Base-by-base conservation (phyloP, 1,140 invertebrate species). In the Drosophila equinoxialis region DNA sequence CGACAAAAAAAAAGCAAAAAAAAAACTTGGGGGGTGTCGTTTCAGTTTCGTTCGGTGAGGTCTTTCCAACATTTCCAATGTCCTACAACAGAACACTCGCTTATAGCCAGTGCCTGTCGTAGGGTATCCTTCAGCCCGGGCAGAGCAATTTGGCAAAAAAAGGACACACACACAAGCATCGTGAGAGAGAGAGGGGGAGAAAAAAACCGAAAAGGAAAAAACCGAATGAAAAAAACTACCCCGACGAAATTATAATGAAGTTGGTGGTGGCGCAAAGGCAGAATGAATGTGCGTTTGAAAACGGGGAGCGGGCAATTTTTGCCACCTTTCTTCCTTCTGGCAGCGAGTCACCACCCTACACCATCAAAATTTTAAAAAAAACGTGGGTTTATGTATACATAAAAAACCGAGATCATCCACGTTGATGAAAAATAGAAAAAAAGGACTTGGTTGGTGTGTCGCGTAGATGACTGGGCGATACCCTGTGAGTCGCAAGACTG, bases 161-260 rank as follows among this genome's bases (percentile, higher is more conserved):
- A 30, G 6, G 3, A 39, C 37, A 62, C 17, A 68, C 51, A 51
- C 42, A 72, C 17, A 55, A 45, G n/a, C 30, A 26, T 26, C 3
- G 3, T 26, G 23, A 14, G 42, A 51, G 17, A 23, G 17, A 30
- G 30, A 6, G 30, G 30, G 5, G 0, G 17, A 48, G 61, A 68
- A 64, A 68, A 74, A 61, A 33, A 42, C 33, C 26, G 23, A 57
- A 65, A 61, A 70, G 61, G 4, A 26, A 62, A 42, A 79, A 72
- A 71, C 65, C 57, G 67, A 83, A 79, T 83, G 81, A 86, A 87
- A 86, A 86, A 87, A 87, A 77, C 83, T 79, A 87, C 83, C 83
- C 83, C 83, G 83, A 87, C 83, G 83, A 87, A 87, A 87, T 87
- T 87, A 87, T 87, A 87, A 87, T 87, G 84, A 83, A 80, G 84